Evolutionary conservation across 1,140 invertebrate genomes (phyloP).

Genomic region (Sycophaga agraensis): DNA sequence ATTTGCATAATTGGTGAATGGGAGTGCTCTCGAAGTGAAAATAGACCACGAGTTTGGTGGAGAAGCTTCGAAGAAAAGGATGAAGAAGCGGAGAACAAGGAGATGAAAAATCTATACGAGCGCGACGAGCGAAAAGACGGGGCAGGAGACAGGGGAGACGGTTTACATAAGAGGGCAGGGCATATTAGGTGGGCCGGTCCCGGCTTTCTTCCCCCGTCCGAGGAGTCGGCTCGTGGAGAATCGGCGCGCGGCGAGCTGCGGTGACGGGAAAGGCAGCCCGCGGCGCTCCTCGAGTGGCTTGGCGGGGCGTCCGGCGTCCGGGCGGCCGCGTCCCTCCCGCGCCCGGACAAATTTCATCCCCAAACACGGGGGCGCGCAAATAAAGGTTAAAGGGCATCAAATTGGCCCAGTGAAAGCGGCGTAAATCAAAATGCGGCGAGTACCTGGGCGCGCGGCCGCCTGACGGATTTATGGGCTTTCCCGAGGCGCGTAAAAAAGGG

Average conservation of each 20-base stretch:
- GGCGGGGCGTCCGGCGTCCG: too few species aligned
- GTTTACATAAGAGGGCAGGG: neutral
- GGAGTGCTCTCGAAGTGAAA: neutral
- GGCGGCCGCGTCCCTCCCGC: too few species aligned
- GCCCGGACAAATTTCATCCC: constrained; percentile 48
- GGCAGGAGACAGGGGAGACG: neutral
- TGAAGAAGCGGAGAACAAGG: neutral
- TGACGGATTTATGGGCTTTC: constrained; percentile 52
- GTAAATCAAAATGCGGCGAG: constrained; percentile 52
- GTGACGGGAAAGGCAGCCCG: too few species aligned
- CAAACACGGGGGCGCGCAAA: constrained; percentile 49
- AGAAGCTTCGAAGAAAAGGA: neutral
- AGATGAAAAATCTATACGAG: constrained; percentile 17
- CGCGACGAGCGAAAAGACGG: neutral
- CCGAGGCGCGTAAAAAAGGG: constrained; percentile 36
- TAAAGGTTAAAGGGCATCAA: constrained; percentile 51
- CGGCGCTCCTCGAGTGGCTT: too few species aligned
- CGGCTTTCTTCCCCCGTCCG: too few species aligned
- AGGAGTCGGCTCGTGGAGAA: too few species aligned
- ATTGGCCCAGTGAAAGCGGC: constrained; percentile 52
- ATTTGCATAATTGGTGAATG: constrained; percentile 1
- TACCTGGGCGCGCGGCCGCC: constrained; percentile 31
- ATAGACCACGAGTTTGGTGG: neutral
- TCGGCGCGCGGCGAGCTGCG: too few species aligned
- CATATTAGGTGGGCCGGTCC: too few species aligned